Base-by-base conservation (phyloP, 2,113 vertebrate genomes). In the Dipodomys spectabilis region DNA sequence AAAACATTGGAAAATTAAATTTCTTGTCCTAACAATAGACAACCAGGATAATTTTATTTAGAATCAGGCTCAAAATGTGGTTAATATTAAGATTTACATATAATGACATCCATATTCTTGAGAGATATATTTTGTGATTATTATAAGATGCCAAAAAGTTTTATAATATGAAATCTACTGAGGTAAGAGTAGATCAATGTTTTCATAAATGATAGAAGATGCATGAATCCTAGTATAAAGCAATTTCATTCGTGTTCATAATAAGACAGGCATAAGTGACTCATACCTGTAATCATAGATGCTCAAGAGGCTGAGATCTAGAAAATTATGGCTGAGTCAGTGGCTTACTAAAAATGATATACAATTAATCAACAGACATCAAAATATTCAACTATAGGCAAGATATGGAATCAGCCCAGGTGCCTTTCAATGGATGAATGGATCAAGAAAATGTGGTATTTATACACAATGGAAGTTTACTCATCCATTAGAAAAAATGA, bases 241-340 rank as follows among this genome's bases (percentile, higher is more conserved):
- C 13, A 86, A 64, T 84, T 93, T 60, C 9, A 82, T 28, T 86
- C 6, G 67, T 82, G 23, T 65, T 73, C 7, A 86, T 57, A 67
- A 92, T 83, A 77, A 0, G 65, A 68, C 35, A 88, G 15, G 53
- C 15, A 57, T 16, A 57, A 57, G 53, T 57, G 53, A 67, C 27
- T 92, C 20, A 89, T 7, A 80, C 25, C 92, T 84, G 62, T 84
- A 84, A 92, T n/a, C 69, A 30, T 7, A 62, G 16, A 69, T 53
- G 5, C 30, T 35, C 68, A 18, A 78, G 81, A 44, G 53, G 44
- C 2, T 57, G 53, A 57, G 15, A 57, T 57, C 53, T 57, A 57
- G 53, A 57, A 18, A 57, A 57, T 57, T 13, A 57, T 57, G 53
- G 53, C 15, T 57, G 53, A 57, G 15, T 57, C 12, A 57, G n/a